Percentiles rank a stretch among this genome's conserved stretches.
Conservation (phyloP, 2,888 invertebrate species). For the Xanthorhoe designata region DNA sequence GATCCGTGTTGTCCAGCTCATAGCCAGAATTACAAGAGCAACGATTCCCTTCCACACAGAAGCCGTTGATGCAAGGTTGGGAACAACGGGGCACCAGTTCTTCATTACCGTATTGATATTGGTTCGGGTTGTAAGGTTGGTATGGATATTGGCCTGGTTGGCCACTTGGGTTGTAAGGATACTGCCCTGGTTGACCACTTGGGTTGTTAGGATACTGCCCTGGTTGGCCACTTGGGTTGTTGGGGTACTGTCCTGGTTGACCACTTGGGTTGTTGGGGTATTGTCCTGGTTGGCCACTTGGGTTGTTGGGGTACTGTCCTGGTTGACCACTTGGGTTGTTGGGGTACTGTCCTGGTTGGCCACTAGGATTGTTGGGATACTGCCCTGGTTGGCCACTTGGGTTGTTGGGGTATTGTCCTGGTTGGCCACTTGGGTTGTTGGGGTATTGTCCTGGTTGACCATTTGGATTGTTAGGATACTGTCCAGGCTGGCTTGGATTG, state of each 20-base stretch:
- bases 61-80: conserved; percentile 88
- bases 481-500: conserved; percentile 28
- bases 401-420: conserved; percentile 14
- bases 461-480: conserved; percentile 26
- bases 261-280: conserved; percentile 15
- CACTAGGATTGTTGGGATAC: conserved; percentile 2
- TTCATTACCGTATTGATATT: conserved; percentile 39
- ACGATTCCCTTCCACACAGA: conserved; percentile 80
- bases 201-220: conserved; percentile 23
- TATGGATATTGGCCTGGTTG: conserved; percentile 35
- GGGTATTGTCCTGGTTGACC: conserved; percentile 32
- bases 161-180: conserved; percentile 2
- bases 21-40: conserved; percentile 87
- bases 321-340: conserved; percentile 30
- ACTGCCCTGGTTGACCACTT: conserved; percentile 30
- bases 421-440: conserved; percentile 5
- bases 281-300: conserved; percentile 9
- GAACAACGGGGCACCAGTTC: conserved; percentile 75
- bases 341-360: conserved; percentile 10
- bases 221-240: conserved; percentile 10
- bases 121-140: conserved; percentile 35
- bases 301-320: conserved; percentile 15
- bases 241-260: conserved; percentile 23
- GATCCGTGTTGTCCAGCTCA: conserved; percentile 66
- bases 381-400: conserved; percentile 32